Base-by-base conservation (phyloP, 2,888 invertebrate species). In the Lasioglossum figueresi region DNA sequence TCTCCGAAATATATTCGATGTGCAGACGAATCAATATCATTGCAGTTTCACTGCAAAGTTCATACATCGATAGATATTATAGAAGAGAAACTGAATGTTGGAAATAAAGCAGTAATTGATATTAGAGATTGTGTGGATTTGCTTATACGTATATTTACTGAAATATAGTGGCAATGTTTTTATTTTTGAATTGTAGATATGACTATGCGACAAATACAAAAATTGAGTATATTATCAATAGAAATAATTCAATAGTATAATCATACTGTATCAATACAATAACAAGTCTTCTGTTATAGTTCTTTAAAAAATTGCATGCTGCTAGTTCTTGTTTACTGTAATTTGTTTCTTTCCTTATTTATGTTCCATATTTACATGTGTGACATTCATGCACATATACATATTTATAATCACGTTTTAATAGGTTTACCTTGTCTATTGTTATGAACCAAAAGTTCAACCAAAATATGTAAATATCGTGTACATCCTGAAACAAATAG, bases 121-220 rank as follows among this genome's bases (percentile, higher is more conserved):
- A 96, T 97, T 63, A 96, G 98, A 87, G 99, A 99, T 94, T n/a
- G n/a, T 92, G 82, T 79, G 74, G 84, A 27, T 43, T 63, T 74
- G 77, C 75, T 19, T 70, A 34, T 79, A 14, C 34, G 23, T 52
- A 14, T 19, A 52, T 34, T 16, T 66, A 19, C 59, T 31, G 6
- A 14, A 23, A 31, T 34, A 34, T 37, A 66, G 14, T 34, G 34
- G 3, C 23, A 52, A 72, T 4, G 12, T 12, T 23, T 23, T 16
- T 0, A 14, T 8, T 16, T 27, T 63, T 14, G n/a, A 31, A 82
- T 91, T 96, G 77, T 90, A 98, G 98, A 91, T 98, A 98, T 95
- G 99, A 99, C 1, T 99, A 99, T 95, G 98, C 99, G 14, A 99
- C 99, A n/a, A 99, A 99, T 93, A 99, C 99, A 0, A 98, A 98